Conservation (phyloP, 2,797 vertebrate species). For the Nyctalus aviator region DNA sequence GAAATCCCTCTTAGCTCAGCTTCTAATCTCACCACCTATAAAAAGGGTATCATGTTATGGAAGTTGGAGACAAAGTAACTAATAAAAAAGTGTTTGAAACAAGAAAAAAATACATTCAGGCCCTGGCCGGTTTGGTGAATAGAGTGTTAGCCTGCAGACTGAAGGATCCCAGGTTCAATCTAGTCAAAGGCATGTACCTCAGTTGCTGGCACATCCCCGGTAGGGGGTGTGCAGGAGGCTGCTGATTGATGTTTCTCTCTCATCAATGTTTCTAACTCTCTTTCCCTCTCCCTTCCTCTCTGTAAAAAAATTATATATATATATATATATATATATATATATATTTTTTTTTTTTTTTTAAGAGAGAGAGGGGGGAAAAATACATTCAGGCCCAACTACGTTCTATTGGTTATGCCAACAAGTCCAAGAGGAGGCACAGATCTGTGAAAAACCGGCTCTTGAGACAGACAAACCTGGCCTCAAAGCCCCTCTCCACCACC, state of each 20-base stretch:
- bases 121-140: too few species aligned
- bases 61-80: background rate
- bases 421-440: background rate
- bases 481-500: background rate
- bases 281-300: too few species aligned
- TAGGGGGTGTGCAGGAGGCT: too few species aligned
- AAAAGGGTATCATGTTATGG: background rate
- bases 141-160: too few species aligned
- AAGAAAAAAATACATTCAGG: background rate
- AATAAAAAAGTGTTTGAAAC: background rate
- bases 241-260: too few species aligned
- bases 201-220: too few species aligned
- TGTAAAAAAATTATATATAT: too few species aligned
- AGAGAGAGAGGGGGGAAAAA: background rate
- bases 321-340: too few species aligned
- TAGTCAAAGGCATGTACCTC: too few species aligned
- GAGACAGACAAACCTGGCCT: background rate
- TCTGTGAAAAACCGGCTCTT: background rate
- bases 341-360: too few species aligned
- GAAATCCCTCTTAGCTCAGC: conserved; percentile 2
- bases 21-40: background rate
- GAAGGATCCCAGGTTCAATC: too few species aligned
- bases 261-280: too few species aligned
- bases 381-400: rapidly evolving
- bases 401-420: background rate